Percentiles rank a stretch among this genome's conserved stretches.
These are phyloP conservation scores for Herpailurus yagouaroundi DNA, from an alignment of 2,113 vertebrate genomes.

Conservation along the genomic window DNA sequence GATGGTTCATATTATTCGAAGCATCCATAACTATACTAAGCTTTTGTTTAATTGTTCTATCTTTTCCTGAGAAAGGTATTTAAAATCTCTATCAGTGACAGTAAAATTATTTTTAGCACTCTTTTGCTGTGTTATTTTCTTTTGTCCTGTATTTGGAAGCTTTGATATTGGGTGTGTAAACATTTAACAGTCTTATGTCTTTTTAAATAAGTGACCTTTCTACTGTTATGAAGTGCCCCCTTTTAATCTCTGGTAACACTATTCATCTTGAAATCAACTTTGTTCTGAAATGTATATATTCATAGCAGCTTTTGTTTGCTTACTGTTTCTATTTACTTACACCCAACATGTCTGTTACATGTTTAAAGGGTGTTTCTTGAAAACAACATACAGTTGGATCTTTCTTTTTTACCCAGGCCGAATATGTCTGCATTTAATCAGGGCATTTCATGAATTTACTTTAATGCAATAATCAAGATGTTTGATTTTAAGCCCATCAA, in stretches of 20 bases:
- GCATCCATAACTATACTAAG: background rate
- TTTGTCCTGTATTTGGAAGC: background rate
- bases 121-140: background rate
- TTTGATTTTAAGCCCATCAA: background rate
- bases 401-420: background rate
- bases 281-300: background rate
- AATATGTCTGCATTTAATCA: background rate
- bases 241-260: background rate
- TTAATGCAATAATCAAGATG: background rate
- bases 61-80: background rate
- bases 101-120: background rate
- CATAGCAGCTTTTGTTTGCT: background rate
- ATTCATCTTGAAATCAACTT: background rate
- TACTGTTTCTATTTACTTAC: background rate
- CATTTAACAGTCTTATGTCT: background rate
- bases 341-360: background rate
- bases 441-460: background rate
- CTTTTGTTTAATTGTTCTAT: constrained; percentile 6
- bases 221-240: background rate
- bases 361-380: background rate
- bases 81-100: background rate
- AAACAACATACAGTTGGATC: background rate
- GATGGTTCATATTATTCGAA: background rate
- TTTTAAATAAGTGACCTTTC: background rate
- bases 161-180: background rate